A percentile compares a stretch with the other conserved stretches of the same genome.
Conservation (phyloP, 1,140 invertebrate species). For the Schlechtendalia chinensis region DNA sequence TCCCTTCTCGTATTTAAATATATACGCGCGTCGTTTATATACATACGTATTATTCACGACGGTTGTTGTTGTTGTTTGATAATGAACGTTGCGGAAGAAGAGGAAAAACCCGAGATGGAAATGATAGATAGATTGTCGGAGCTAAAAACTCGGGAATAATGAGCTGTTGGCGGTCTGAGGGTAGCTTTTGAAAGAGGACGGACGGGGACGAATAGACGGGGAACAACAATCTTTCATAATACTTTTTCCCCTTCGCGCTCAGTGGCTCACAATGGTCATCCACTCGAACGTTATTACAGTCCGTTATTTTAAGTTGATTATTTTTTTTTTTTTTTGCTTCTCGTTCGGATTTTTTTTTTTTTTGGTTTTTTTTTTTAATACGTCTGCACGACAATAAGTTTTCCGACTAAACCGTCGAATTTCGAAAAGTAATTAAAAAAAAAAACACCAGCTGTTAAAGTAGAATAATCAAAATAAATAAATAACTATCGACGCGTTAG, state of each 20-base stretch:
- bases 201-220: background rate
- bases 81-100: background rate
- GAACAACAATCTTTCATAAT: constrained; percentile 30
- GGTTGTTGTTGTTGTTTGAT: background rate
- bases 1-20: background rate
- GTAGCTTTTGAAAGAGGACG: constrained; percentile 27
- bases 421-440: background rate
- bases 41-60: background rate
- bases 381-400: background rate
- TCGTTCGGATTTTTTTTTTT: background rate
- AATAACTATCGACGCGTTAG: too few species aligned
- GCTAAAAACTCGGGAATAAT: constrained; percentile 31
- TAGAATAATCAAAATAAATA: too few species aligned
- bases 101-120: constrained; percentile 1
- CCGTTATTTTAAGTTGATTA: constrained; percentile 33
- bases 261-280: constrained; percentile 21
- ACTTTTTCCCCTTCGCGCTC: background rate
- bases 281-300: constrained; percentile 13
- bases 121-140: constrained; percentile 35
- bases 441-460: background rate
- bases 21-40: background rate
- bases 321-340: background rate
- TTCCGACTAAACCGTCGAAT: background rate
- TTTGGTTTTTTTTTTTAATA: background rate
- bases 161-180: constrained; percentile 16